Evolutionary conservation across 2,888 invertebrate genomes (phyloP), one percentile per base, ranked within the genome.

Genomic region (Agriotes lineatus): DNA sequence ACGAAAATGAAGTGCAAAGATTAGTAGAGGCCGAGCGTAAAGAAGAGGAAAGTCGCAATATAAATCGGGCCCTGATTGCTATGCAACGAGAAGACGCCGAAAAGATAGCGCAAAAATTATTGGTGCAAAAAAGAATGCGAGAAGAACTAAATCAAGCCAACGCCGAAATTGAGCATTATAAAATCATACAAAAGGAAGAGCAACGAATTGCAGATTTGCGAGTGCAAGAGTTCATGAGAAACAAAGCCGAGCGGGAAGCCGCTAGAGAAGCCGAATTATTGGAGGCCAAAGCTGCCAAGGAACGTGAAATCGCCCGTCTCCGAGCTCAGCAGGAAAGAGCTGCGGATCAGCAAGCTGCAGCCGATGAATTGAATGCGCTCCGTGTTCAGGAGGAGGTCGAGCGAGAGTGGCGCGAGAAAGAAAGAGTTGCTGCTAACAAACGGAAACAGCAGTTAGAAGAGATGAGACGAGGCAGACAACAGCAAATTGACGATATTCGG

Each of bases 31-130:
- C 90, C 0, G 90, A 92, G 75, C 86, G 87, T 18, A 88, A 88
- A n/a, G 90, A 90, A 75, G 91, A 91, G 76, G 92, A 92, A 80
- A 88, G 89, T 67, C 87, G 88, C 54, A 84, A 88, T 44, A 85
- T 89, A 71, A 91, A 90, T 81, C 87, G 89, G 69, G 88, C 87
- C 6, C 86, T 88, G 78, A 87, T 90, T 61, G 89, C 89, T 0
- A 87, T 90, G 85, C 89, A 90, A 80, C 87, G 89, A 59, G 88
- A 89, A 48, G 90, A 91, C 74, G 87, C 88, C 2, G 87, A 87
- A 60, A 90, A 89, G 73, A 76, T 88, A 48, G 86, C 86, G 70
- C 87, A 87, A 73, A 89, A 88, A 60, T 84, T 86, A 42, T 82
- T 85, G 25, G 81, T 86, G 12, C 87, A 88, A 75, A 80, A 84